phyloP scores from a whole-genome alignment of 2,797 vertebrate species.

The Clamator glandarius region DNA sequence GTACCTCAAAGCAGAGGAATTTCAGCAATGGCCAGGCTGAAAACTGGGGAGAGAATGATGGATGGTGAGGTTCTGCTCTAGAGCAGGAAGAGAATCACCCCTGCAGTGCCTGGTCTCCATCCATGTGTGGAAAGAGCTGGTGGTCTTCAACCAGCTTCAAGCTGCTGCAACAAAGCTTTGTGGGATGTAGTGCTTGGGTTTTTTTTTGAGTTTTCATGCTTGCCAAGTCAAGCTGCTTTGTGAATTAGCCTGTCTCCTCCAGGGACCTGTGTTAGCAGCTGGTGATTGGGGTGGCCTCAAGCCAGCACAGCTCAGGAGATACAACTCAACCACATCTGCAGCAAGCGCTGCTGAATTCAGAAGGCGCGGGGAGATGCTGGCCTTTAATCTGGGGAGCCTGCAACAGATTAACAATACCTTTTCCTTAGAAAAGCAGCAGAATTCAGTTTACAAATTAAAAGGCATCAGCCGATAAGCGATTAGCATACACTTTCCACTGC shows the following conservation, averaged over 20 bases:
- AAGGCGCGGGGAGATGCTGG: accelerated
- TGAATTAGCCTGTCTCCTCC: neutral
- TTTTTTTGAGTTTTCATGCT: neutral
- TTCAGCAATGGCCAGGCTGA: neutral
- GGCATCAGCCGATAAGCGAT: neutral
- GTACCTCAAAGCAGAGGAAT: neutral
- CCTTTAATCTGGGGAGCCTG: neutral
- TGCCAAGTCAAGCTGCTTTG: neutral
- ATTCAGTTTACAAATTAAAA: neutral
- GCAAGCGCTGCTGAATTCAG: neutral
- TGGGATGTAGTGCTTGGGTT: accelerated
- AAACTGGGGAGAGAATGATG: accelerated
- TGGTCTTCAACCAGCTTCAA: neutral
- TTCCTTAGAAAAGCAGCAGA: neutral
- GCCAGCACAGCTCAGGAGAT: too few species aligned
- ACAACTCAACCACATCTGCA: neutral
- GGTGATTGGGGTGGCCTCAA: too few species aligned
- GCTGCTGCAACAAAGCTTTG: neutral
- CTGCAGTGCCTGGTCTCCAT: neutral
- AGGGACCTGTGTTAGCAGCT: neutral
- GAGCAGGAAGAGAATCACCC: neutral
- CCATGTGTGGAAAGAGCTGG: accelerated
- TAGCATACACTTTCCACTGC: neutral
- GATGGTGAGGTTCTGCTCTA: neutral
- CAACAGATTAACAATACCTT: neutral